Conservation (phyloP, 2,113 vertebrate genomes). For the Ptilonorhynchus violaceus region DNA sequence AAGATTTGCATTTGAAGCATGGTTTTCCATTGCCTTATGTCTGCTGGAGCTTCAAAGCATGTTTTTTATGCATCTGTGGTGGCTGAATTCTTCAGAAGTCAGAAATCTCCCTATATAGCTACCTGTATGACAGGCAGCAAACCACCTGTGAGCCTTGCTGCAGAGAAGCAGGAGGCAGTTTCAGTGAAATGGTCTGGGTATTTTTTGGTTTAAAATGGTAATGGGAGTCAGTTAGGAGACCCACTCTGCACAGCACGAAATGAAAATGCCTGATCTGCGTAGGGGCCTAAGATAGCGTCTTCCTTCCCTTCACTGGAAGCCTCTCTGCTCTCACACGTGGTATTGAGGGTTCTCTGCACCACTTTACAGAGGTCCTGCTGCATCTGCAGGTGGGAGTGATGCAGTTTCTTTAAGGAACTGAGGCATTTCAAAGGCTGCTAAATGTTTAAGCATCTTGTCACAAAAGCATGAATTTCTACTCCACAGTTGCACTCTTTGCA, state of each 20-base stretch:
- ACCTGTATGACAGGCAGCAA: not conserved
- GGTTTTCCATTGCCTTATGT: not conserved
- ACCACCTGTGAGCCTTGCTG: not conserved
- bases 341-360: not conserved
- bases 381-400: not conserved
- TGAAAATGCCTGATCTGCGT: not conserved
- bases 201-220: not conserved
- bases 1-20: not conserved
- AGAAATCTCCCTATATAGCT: not conserved
- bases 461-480: not conserved
- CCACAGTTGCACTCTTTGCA: not conserved
- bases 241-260: not conserved
- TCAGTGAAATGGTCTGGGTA: not conserved
- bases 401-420: not conserved
- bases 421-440: not conserved
- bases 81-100: not conserved
- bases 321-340: rapidly evolving
- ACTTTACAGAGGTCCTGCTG: not conserved
- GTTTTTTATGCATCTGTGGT: not conserved
- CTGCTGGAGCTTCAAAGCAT: not conserved
- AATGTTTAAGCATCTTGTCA: not conserved
- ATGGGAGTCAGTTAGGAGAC: not conserved
- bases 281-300: not conserved
- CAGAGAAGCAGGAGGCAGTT: not conserved
- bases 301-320: not conserved